Evolutionary conservation across 2,113 vertebrate species (phyloP), one percentile per base, ranked within the genome.

Genomic region (Pluvianellus socialis): DNA sequence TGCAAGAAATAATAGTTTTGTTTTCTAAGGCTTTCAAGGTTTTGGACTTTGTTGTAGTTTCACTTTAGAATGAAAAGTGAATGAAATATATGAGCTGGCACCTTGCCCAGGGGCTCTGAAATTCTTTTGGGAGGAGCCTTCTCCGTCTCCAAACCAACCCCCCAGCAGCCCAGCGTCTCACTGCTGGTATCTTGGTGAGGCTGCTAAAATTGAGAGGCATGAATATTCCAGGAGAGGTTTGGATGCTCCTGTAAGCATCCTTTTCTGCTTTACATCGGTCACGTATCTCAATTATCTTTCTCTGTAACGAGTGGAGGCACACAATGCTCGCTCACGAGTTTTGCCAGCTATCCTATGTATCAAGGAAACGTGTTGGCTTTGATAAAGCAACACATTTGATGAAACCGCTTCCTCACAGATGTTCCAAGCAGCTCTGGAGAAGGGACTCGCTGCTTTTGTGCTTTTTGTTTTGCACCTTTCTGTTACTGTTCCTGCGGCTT

Each of bases 201-300:
- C 45, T 40, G 63, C 68, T 27, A 13, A 52, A 74, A 33, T 24
- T 15, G 26, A 27, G 21, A 23, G 32, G 21, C 14, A 6, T 17
- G 10, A 58, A 21, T 53, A 23, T 45, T 71, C 44, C 50, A 45
- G 55, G 15, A 32, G 30, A 1, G 5, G 32, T 24, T 55, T 28
- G 21, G 28, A 4, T 24, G 21, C 12, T 52, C n/a, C 17, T 47
- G 1, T 30, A 17, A 20, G 14, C 42, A 23, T 6, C 42, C 9
- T n/a, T 19, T 49, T n/a, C 35, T 40, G 30, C 33, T 50, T 56
- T n/a, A 7, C 9, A 5, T 4, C 12, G 17, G 10, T 40, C 49
- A 16, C 0, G 0, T 19, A 26, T 18, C 20, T 44, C 49, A 6
- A 12, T 45, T 26, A 19, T 6, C 24, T 38, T 12, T 44, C 61